Evolutionary conservation across 30 jellyfish, hydroid and myxozoan species (phyloP).

Genomic region (Chironex yamaguchii): DNA sequence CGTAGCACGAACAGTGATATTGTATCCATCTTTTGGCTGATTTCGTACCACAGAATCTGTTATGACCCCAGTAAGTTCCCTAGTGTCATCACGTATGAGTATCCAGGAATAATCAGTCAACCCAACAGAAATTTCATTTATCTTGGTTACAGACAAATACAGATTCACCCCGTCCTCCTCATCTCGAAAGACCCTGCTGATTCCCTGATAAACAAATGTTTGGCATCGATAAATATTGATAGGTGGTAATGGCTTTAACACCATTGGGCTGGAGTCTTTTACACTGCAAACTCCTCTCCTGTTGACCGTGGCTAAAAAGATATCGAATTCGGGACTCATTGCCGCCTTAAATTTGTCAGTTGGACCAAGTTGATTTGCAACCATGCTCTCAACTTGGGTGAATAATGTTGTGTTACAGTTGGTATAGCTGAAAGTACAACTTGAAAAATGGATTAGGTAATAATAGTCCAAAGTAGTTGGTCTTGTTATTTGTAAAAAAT

Average conservation of each 20-base stretch:
- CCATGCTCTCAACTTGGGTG: neutral
- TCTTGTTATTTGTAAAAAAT: too few species aligned
- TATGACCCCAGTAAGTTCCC: constrained; percentile 61
- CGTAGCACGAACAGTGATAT: constrained; percentile 79
- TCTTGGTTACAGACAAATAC: constrained; percentile 29
- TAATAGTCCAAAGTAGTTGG: neutral
- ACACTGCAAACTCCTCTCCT: neutral
- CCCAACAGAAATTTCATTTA: constrained; percentile 57
- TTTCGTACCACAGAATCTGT: constrained; percentile 27
- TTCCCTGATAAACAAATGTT: neutral
- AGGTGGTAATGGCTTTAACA: neutral
- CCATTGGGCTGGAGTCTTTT: neutral
- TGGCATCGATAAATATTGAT: neutral
- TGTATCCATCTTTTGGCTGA: constrained; percentile 72
- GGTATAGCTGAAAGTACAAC: neutral
- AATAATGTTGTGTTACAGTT: neutral
- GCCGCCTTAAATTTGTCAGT: neutral
- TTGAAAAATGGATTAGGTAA: neutral
- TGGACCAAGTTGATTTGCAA: neutral
- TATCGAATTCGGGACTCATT: neutral
- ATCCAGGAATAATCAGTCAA: constrained; percentile 52
- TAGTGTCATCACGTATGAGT: neutral
- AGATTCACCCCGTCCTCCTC: constrained; percentile 44
- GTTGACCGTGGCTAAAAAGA: neutral
- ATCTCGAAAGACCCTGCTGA: neutral